Evolutionary conservation across 2,888 invertebrate species (phyloP).

Genomic region (Clepsis dumicolana): DNA sequence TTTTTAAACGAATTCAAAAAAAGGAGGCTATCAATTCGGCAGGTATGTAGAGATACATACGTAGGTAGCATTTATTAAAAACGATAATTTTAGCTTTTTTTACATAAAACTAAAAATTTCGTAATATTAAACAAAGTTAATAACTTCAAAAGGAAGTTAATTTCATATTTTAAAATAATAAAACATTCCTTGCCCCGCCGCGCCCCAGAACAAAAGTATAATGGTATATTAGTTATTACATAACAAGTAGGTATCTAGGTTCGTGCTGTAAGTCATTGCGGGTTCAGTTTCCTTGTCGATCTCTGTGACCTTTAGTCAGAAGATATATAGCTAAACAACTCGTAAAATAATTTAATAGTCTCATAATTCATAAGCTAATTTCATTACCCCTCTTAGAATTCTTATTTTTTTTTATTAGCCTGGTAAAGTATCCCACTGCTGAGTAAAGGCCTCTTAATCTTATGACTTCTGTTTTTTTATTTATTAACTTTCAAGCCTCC

Average conservation of each 20-base stretch:
- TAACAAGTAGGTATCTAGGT: not conserved
- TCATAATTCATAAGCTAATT: not conserved
- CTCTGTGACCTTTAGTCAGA: not conserved
- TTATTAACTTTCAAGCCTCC: no score
- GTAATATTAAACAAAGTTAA: no score
- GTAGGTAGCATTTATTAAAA: no score
- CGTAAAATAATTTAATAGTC: not conserved
- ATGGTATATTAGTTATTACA: not conserved
- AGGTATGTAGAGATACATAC: no score
- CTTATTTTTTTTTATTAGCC: not conserved
- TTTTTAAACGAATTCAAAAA: no score
- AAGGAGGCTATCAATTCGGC: no score
- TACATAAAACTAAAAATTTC: no score
- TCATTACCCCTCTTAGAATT: not conserved
- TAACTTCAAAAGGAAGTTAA: no score
- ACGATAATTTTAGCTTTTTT: no score
- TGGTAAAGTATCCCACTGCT: no score
- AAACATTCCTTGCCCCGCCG: not conserved
- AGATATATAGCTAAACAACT: not conserved
- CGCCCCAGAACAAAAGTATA: not conserved
- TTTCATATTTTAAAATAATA: not conserved
- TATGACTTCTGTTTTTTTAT: no score
- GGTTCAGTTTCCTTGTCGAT: not conserved
- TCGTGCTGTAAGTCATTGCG: slow-evolving; percentile 1
- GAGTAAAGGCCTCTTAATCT: no score